Conservation (phyloP, 2,113 vertebrate species). For the Limanda limanda region DNA sequence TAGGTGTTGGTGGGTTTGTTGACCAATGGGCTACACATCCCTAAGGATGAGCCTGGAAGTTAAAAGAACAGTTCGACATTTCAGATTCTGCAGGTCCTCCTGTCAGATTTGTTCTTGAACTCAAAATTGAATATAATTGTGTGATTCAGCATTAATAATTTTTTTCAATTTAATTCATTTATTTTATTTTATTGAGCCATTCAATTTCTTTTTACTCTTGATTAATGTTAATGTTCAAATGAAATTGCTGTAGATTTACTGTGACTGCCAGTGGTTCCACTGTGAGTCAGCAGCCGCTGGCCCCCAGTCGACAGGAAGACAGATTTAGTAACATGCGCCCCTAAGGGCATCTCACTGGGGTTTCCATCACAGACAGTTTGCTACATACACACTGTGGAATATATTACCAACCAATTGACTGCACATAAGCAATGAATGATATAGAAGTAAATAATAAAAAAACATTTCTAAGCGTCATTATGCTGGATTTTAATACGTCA, state of each 20-base stretch:
- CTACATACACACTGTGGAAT: neutral
- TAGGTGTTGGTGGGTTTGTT: too few species aligned
- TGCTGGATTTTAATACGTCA: neutral
- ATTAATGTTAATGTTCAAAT: neutral
- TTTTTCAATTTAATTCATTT: neutral
- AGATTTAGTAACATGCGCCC: neutral
- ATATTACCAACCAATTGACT: neutral
- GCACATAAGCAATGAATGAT: neutral
- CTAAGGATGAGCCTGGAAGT: too few species aligned
- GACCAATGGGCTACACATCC: too few species aligned
- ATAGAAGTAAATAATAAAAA: neutral
- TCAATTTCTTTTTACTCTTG: too few species aligned
- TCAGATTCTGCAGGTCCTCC: neutral
- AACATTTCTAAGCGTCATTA: neutral
- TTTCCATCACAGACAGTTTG: constrained; percentile 6
- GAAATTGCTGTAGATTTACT: constrained; percentile 23
- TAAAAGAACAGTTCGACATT: neutral
- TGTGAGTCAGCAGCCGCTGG: neutral
- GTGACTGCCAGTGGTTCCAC: neutral
- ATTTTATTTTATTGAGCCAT: neutral
- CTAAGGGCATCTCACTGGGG: neutral
- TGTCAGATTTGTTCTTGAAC: neutral
- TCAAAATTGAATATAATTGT: neutral
- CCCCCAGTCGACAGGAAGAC: constrained; percentile 2
- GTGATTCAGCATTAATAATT: too few species aligned